phyloP scores from a whole-genome alignment of 2,888 invertebrate genomes.

The Drosophila picticornis region DNA sequence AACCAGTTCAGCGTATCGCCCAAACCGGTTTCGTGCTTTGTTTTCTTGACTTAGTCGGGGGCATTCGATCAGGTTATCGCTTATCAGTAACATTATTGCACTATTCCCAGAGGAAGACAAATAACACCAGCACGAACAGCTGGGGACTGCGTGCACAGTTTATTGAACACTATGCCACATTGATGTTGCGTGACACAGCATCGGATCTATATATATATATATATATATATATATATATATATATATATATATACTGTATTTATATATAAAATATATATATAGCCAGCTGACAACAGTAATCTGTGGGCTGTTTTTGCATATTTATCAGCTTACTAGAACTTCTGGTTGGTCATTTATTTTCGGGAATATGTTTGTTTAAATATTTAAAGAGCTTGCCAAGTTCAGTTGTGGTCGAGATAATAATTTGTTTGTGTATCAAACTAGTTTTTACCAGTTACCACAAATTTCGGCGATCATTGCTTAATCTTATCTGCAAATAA shows the following conservation, averaged over 20 bases:
- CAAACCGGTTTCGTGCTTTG: slow-evolving; percentile 63
- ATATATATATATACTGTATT: neutral
- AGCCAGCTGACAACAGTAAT: slow-evolving; percentile 37
- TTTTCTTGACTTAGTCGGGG: slow-evolving; percentile 42
- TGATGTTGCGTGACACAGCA: slow-evolving; percentile 32
- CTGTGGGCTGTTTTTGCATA: slow-evolving; percentile 1
- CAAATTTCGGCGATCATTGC: neutral
- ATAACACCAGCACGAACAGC: slow-evolving; percentile 37
- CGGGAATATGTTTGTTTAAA: slow-evolving; percentile 3
- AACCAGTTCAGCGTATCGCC: slow-evolving; percentile 54
- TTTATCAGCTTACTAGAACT: slow-evolving; percentile 32
- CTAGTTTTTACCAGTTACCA: slow-evolving; percentile 19
- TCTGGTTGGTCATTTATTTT: slow-evolving; percentile 11
- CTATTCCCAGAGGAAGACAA: slow-evolving; percentile 29
- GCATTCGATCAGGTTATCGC: slow-evolving; percentile 68
- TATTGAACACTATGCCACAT: slow-evolving; percentile 11
- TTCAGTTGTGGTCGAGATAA: slow-evolving; percentile 9
- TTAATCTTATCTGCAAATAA: slow-evolving; percentile 29
- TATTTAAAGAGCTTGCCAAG: slow-evolving; percentile 7
- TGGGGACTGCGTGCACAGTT: slow-evolving; percentile 49
- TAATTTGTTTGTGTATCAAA: neutral
- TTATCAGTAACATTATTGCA: slow-evolving; percentile 31
- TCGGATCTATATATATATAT: neutral
- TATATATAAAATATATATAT: neutral
- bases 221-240: neutral